Evolutionary conservation across 2,113 vertebrate species (phyloP), one percentile per base, ranked within the genome.

Genomic region (Rissa tridactyla): DNA sequence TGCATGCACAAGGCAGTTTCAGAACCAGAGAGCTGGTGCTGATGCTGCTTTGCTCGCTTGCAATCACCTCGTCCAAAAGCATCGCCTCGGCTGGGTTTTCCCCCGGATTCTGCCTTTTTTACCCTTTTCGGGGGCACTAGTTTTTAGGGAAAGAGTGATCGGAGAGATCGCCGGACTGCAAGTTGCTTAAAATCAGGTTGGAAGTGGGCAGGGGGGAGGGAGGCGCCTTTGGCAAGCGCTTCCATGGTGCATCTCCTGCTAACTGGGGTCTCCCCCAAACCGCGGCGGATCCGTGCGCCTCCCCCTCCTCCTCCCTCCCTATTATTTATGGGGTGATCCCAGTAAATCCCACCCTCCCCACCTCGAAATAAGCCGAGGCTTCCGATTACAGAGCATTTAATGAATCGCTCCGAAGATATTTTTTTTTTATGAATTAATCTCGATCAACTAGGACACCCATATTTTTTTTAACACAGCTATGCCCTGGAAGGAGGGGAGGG

Each of bases 271-370:
- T 97, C 84, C 96, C 96, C 95, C 78, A 96, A 87, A 96, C 78
- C 96, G 85, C 88, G 73, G 82, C 77, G 44, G 91, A 73, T 91
- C 82, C 84, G 82, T 90, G 96, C 94, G 69, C 93, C 94, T 91
- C 91, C 95, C 61, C 80, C 95, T 92, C 94, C 96, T 94, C 95
- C 89, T 94, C 97, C 96, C 94, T 85, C 97, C 92, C 94, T 96
- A 82, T 96, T 96, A 97, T 96, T 97, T 97, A 97, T 96, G 97
- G 95, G 96, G 97, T 75, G 97, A 97, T 97, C 94, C 96, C 95
- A 88, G 78, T 88, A 92, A 95, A 94, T 94, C 93, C 94, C 96
- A 91, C 94, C 96, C 94, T 95, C 96, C 96, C 96, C 96, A 94
- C 77, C 95, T 94, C 89, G 73, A 89, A 95, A 94, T 73, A 86